Evolutionary conservation across 1,140 invertebrate species (phyloP).

Genomic region (Holotrichia oblita): DNA sequence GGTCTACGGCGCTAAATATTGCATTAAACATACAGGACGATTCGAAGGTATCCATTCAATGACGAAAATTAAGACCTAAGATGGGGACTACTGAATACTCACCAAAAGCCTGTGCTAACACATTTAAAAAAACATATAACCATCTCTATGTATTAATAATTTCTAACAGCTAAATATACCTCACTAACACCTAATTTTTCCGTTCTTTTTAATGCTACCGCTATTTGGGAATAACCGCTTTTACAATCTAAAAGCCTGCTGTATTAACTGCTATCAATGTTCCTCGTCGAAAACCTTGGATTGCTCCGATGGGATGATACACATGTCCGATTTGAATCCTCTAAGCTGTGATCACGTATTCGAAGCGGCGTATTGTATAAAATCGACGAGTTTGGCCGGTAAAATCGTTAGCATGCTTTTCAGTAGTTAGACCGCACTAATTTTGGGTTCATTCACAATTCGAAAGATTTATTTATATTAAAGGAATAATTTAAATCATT

Average conservation of each 20-base stretch:
- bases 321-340: conserved; percentile 65
- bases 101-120: too few relatives aligned
- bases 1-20: conserved; percentile 87
- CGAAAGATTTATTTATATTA: too few relatives aligned
- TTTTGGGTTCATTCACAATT: too few relatives aligned
- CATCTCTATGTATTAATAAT: too few relatives aligned
- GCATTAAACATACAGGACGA: conserved; percentile 93
- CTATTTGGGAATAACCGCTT: conserved; percentile 30
- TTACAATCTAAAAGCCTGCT: conserved; percentile 60
- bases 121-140: too few relatives aligned
- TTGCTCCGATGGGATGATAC: conserved; percentile 79
- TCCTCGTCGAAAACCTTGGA: conserved; percentile 75
- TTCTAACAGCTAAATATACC: neutral
- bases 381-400: conserved; percentile 73
- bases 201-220: conserved; percentile 29
- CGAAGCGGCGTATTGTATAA: conserved; percentile 86
- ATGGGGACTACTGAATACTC: too few relatives aligned
- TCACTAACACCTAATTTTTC: conserved; percentile 23
- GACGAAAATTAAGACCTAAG: too few relatives aligned
- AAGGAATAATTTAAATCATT: too few relatives aligned
- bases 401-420: conserved; percentile 40
- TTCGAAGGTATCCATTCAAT: conserved; percentile 81
- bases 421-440: too few relatives aligned
- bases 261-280: conserved; percentile 85
- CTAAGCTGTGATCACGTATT: conserved; percentile 78